phyloP scores from a whole-genome alignment of 2,888 invertebrate genomes.

The Acronicta aceris region DNA sequence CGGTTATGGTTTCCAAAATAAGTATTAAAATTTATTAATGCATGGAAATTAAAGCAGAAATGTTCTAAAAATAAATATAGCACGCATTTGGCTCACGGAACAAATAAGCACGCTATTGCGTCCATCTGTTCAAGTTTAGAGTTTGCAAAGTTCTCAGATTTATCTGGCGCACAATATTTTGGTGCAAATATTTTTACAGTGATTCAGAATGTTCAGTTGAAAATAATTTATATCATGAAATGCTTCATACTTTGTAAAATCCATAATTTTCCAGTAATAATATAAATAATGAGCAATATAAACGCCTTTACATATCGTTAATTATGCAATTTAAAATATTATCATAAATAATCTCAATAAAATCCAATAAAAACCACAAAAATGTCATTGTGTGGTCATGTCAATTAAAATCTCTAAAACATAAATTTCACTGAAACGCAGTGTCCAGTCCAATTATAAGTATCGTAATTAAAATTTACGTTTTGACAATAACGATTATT shows the following conservation, averaged over 20 bases:
- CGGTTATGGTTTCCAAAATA: slow-evolving; percentile 26
- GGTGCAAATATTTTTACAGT: slow-evolving; percentile 8
- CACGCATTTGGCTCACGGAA: slow-evolving; percentile 44
- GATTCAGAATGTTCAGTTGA: slow-evolving; percentile 1
- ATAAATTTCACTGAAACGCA: not conserved
- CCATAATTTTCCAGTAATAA: not conserved
- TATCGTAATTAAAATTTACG: not conserved
- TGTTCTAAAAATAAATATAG: slow-evolving; percentile 41
- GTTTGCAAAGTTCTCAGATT: slow-evolving; percentile 39
- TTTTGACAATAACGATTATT: not conserved
- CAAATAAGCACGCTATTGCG: slow-evolving; percentile 47
- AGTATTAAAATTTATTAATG: slow-evolving; percentile 36
- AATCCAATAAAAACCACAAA: not conserved
- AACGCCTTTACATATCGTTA: too few relatives aligned
- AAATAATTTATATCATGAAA: slow-evolving; percentile 1
- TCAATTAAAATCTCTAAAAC: slow-evolving; percentile 2
- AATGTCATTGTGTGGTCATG: not conserved
- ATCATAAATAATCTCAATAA: too few relatives aligned
- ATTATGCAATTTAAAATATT: too few relatives aligned
- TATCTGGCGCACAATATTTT: slow-evolving; percentile 24
- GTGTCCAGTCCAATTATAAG: not conserved
- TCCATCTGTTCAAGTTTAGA: slow-evolving; percentile 45
- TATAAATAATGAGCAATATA: too few relatives aligned
- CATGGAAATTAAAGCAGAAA: slow-evolving; percentile 29
- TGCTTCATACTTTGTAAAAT: not conserved